These are phyloP conservation scores for Leucophenga varia DNA, from an alignment of 1,140 invertebrate species.

Conservation along the genomic window DNA sequence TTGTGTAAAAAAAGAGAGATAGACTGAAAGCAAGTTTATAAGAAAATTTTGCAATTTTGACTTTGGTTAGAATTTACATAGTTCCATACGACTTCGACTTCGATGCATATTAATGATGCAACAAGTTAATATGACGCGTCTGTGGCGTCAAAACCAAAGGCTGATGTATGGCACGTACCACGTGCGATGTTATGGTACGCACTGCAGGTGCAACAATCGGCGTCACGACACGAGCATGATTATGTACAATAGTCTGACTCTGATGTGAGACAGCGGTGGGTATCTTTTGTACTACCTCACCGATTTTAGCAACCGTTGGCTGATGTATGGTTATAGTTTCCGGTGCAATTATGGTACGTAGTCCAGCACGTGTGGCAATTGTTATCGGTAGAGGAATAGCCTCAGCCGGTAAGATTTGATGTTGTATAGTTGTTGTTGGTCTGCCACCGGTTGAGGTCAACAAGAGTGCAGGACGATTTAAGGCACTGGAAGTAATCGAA, in stretches of 20 bases:
- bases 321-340: slow-evolving; percentile 43
- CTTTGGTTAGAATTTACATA: too few species aligned
- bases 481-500: not conserved
- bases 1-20: too few species aligned
- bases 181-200: slow-evolving; percentile 38
- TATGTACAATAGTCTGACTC: slow-evolving; percentile 59
- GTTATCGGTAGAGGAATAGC: slow-evolving; percentile 38
- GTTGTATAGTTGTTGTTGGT: slow-evolving; percentile 13
- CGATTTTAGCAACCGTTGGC: slow-evolving; percentile 38
- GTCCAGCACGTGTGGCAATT: slow-evolving; percentile 36
- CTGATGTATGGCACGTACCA: slow-evolving; percentile 39
- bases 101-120: too few species aligned
- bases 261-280: slow-evolving; percentile 57
- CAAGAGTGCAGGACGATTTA: slow-evolving; percentile 5
- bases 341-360: slow-evolving; percentile 39
- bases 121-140: too few species aligned
- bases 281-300: slow-evolving; percentile 50
- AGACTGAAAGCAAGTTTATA: too few species aligned
- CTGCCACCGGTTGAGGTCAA: too few species aligned
- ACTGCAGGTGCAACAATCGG: slow-evolving; percentile 49
- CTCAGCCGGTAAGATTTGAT: slow-evolving; percentile 27
- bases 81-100: too few species aligned
- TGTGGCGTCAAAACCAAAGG: slow-evolving; percentile 36
- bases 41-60: too few species aligned
- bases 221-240: slow-evolving; percentile 43